These are phyloP conservation scores for Pollenia amentaria DNA, from an alignment of 2,888 invertebrate genomes.

Conservation along the genomic window DNA sequence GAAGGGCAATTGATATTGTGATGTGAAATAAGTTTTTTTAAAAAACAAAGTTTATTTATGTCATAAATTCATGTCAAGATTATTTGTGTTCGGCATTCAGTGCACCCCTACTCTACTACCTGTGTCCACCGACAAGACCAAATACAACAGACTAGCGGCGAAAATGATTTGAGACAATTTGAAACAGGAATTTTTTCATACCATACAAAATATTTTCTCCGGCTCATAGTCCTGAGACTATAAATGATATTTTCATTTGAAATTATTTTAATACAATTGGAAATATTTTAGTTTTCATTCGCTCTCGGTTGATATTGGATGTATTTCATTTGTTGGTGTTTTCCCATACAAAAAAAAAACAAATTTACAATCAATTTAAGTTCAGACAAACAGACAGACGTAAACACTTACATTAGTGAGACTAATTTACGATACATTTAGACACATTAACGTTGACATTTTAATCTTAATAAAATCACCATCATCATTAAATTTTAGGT, in stretches of 20 bases:
- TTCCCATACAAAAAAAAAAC: constrained; percentile 5
- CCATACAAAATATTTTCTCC: constrained; percentile 48
- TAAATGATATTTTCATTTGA: constrained; percentile 41
- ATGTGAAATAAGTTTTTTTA: constrained; percentile 45
- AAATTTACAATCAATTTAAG: not conserved
- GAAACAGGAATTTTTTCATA: constrained; percentile 50
- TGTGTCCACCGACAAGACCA: constrained; percentile 65
- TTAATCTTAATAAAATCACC: constrained; percentile 6
- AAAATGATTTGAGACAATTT: constrained; percentile 73
- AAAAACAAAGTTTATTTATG: constrained; percentile 48
- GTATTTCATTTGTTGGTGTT: constrained; percentile 15
- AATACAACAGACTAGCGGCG: constrained; percentile 69
- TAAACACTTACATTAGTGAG: not conserved
- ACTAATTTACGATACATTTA: constrained; percentile 2
- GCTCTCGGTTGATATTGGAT: constrained; percentile 35
- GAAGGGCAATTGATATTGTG: constrained; percentile 25
- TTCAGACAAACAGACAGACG: not conserved
- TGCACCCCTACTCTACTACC: constrained; percentile 54
- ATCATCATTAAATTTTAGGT: constrained; percentile 53
- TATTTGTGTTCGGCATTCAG: constrained; percentile 61
- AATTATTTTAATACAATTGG: constrained; percentile 45
- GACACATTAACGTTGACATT: constrained; percentile 19
- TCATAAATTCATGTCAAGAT: constrained; percentile 66
- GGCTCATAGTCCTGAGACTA: constrained; percentile 40
- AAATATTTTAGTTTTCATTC: constrained; percentile 52